These are phyloP conservation scores for Cephus pygmeus DNA, from an alignment of 2,888 invertebrate genomes.

Conservation along the genomic window DNA sequence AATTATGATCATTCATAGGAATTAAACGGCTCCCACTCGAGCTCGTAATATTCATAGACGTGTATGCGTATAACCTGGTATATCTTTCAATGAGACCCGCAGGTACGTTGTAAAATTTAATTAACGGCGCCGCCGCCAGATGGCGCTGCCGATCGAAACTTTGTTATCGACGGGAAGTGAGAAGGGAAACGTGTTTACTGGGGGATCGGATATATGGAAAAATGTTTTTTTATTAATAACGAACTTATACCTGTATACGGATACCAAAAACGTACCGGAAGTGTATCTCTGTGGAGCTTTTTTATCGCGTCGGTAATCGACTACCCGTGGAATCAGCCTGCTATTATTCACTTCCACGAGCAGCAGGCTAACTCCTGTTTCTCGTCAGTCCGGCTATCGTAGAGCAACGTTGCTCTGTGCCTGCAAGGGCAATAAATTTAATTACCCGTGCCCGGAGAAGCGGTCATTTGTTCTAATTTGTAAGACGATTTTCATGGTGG, in stretches of 20 bases:
- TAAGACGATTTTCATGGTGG: conserved; percentile 21
- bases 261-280: neutral
- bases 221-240: neutral
- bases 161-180: neutral
- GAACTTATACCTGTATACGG: neutral
- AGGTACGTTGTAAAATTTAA: neutral
- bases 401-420: neutral
- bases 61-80: neutral
- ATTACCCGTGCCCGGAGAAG: conserved; percentile 7
- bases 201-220: neutral
- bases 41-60: neutral
- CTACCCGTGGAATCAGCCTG: neutral
- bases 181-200: neutral
- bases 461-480: conserved; percentile 30
- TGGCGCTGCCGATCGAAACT: neutral
- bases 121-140: too few relatives aligned
- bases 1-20: neutral
- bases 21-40: neutral
- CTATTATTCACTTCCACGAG: neutral
- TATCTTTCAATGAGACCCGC: too few relatives aligned
- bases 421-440: conserved; percentile 14
- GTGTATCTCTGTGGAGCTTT: neutral
- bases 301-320: neutral
- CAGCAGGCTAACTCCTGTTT: neutral
- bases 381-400: neutral